Percentiles rank a stretch among this genome's conserved stretches.
Evolutionary conservation across 1,140 invertebrate species (phyloP).

Genomic region (Neodiprion lecontei): DNA sequence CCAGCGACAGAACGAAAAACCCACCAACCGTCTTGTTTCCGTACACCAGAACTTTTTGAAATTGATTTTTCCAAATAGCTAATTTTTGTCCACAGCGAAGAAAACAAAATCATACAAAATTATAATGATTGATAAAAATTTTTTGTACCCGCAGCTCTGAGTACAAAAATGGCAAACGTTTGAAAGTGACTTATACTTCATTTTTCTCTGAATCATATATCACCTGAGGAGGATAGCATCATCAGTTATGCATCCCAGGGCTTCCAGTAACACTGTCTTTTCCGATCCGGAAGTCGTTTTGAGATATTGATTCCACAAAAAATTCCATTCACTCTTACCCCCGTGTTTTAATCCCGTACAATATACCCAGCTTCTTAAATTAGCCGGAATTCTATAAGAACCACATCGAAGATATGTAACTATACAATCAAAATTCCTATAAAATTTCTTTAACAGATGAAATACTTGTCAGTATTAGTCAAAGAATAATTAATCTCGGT

Average conservation of each 20-base stretch:
- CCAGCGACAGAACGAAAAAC: constrained; percentile 52
- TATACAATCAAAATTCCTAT: constrained; percentile 17
- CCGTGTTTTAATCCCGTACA: constrained; percentile 63
- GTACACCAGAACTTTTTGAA: constrained; percentile 55
- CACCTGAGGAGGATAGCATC: constrained; percentile 57
- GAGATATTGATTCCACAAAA: constrained; percentile 62
- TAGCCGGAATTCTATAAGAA: constrained; percentile 45
- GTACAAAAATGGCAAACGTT: neutral
- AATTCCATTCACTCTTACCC: constrained; percentile 62
- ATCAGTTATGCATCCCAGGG: constrained; percentile 64
- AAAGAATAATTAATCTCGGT: neutral
- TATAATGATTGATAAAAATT: constrained; percentile 5
- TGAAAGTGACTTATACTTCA: neutral
- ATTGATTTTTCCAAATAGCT: constrained; percentile 62
- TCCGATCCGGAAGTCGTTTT: constrained; percentile 62
- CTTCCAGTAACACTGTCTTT: constrained; percentile 64
- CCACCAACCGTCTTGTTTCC: constrained; percentile 61
- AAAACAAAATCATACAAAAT: neutral
- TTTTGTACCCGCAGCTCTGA: neutral
- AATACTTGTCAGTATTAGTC: neutral
- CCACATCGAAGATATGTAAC: constrained; percentile 14
- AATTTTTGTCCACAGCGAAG: neutral
- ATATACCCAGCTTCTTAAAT: constrained; percentile 60
- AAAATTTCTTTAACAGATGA: constrained; percentile 15
- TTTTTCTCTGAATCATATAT: constrained; percentile 27